These are phyloP conservation scores for Drosophila athabasca DNA, from an alignment of 1,140 invertebrate species.

Conservation along the genomic window DNA sequence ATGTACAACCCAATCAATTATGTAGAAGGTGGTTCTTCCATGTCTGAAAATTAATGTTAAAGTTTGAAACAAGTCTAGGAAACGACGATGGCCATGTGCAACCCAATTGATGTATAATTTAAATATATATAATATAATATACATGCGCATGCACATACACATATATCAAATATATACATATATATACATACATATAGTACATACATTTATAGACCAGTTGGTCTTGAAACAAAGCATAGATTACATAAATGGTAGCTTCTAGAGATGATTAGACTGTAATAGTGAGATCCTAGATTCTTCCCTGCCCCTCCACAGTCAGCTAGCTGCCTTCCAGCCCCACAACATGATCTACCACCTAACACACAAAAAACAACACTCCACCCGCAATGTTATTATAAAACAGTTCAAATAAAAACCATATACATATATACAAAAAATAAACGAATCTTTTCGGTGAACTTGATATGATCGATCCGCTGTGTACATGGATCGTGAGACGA, in stretches of 20 bases:
- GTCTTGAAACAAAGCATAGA: slow-evolving; percentile 38
- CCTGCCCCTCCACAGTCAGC: slow-evolving; percentile 6
- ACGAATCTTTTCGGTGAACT: neutral
- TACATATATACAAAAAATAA: neutral
- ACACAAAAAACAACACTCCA: slow-evolving; percentile 10
- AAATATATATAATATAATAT: slow-evolving; percentile 27
- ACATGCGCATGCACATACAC: slow-evolving; percentile 26
- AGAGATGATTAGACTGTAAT: slow-evolving; percentile 71
- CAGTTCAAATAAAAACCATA: slow-evolving; percentile 31
- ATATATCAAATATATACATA: slow-evolving; percentile 25
- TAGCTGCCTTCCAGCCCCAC: neutral
- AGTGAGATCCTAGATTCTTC: slow-evolving; percentile 68
- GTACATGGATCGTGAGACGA: no score
- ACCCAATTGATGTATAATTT: neutral
- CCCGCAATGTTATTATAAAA: slow-evolving; percentile 24
- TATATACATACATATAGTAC: slow-evolving; percentile 24
- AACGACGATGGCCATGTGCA: neutral
- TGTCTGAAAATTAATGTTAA: slow-evolving; percentile 26
- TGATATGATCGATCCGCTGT: neutral
- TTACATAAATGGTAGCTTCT: slow-evolving; percentile 47
- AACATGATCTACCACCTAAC: slow-evolving; percentile 2
- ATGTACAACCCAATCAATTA: slow-evolving; percentile 6
- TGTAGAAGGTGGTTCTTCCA: neutral
- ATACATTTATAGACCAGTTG: slow-evolving; percentile 53
- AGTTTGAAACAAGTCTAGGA: slow-evolving; percentile 26